Percentiles rank a stretch among this genome's conserved stretches.
Evolutionary conservation across 2,888 invertebrate genomes (phyloP).

Genomic region (Diaperis boleti): DNA sequence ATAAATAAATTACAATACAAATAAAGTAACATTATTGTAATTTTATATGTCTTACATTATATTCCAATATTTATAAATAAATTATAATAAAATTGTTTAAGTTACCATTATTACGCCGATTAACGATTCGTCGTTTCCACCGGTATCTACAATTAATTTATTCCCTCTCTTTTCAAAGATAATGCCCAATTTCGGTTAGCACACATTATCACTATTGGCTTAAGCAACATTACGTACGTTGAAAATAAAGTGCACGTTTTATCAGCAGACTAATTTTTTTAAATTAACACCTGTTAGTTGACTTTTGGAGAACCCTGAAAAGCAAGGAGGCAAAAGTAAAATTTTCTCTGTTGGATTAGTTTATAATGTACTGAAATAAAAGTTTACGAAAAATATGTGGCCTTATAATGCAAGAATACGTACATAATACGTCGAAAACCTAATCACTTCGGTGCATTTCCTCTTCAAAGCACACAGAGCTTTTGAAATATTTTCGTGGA

Average conservation of each 20-base stretch:
- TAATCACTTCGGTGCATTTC: too few relatives aligned
- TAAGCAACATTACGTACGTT: constrained; percentile 14
- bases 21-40: constrained; percentile 55
- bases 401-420: too few relatives aligned
- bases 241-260: constrained; percentile 31
- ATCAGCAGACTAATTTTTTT: constrained; percentile 24
- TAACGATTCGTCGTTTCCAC: constrained; percentile 2
- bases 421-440: too few relatives aligned
- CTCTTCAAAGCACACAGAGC: too few relatives aligned
- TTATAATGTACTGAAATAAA: too few relatives aligned
- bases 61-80: constrained; percentile 58
- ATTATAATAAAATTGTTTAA: constrained; percentile 48
- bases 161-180: constrained; percentile 5
- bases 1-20: constrained; percentile 50
- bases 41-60: constrained; percentile 57
- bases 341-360: too few relatives aligned
- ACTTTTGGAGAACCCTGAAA: neutral
- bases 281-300: constrained; percentile 4
- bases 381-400: too few relatives aligned
- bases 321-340: neutral
- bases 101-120: constrained; percentile 21
- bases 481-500: too few relatives aligned
- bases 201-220: constrained; percentile 26
- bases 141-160: constrained; percentile 19
- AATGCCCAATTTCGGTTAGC: constrained; percentile 30